Evolutionary conservation across 2,888 invertebrate species (phyloP), one percentile per base, ranked within the genome.

Genomic region (Drosophila yooni): DNA sequence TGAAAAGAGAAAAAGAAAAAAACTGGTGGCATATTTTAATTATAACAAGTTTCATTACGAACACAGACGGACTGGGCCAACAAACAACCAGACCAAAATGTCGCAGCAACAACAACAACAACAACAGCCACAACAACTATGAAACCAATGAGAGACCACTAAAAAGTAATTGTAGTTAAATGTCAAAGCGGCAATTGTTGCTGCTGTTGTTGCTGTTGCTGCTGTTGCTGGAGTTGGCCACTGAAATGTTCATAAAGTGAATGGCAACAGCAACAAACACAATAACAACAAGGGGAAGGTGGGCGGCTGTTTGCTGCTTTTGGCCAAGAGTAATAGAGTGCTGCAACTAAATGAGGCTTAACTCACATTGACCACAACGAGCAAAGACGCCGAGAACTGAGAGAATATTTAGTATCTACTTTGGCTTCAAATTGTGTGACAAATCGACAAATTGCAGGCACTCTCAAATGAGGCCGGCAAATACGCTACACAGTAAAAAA

Each of bases 91-190:
- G 67, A 69, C 77, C 66, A 78, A 89, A 88, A 74, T 83, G 79
- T 68, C 70, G 64, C 51, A 58, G 61, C 53, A 38, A 56, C 36
- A 57, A 15, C 29, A 13, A 40, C 54, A 67, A 34, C 62, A 48
- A 52, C 62, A 57, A 46, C 46, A 52, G 48, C 38, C 2, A 46
- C 25, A 46, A 46, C 46, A 34, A 38, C 29, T 10, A 58, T 61
- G 68, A 70, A 70, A 58, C 66, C 70, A 75, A 73, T 70, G 74
- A 82, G 75, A 85, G 84, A 87, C 78, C 85, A 84, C 88, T 89
- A 78, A 89, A 82, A 86, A 74, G 89, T 88, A 90, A 88, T 88
- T 90, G 90, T 88, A 79, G 83, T 76, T 88, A 90, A 88, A 88
- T 88, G 87, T 90, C 87, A 88, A 88, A 90, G 87, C 82, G 83